Base-by-base conservation (phyloP, 2,113 vertebrate genomes). In the Monopterus albus region DNA sequence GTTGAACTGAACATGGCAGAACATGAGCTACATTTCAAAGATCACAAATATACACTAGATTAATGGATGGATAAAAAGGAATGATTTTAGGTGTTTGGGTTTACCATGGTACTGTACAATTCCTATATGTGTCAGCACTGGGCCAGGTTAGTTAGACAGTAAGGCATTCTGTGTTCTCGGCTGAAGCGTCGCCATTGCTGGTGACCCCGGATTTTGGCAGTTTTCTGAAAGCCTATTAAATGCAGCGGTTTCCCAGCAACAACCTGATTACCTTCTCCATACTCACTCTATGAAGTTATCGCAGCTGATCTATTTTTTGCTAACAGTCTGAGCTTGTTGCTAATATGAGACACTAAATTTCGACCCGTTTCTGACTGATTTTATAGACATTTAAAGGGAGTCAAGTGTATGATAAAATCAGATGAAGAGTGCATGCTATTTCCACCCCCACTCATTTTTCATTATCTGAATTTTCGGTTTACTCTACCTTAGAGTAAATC, bases 401-500 rank as follows among this genome's bases (percentile, higher is more conserved):
- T 64, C 39, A 25, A 42, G 52, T 29, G 59, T 11, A 1, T 2
- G 51, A 12, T 75, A 46, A 72, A 82, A 82, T 63, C 35, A 47
- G 61, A 68, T 3, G 38, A 67, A 46, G 46, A 60, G 23, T 29
- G 47, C 26, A 5, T 72, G 47, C 40, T 5, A 31, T 40, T 57
- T 56, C 43, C 33, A 18, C 49, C 36, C 11, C 8, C 28, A 15
- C 63, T 73, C 46, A 13, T 13, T 56, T 77, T 82, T 59, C 79
- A 66, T 72, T 53, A 67, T 52, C 26, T 12, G 47, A 43, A 26
- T 36, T 72, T 35, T n/a, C 31, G 83, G 72, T 91, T 88, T 87
- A 78, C 79, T 71, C 46, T 47, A 66, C 67, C 35, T 56, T 1
- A 8, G 46, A 88, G 78, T 78, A 85, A 87, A 87, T 75, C 85